Base-by-base conservation (phyloP, 2,888 invertebrate genomes). In the Drosophila formosana region DNA sequence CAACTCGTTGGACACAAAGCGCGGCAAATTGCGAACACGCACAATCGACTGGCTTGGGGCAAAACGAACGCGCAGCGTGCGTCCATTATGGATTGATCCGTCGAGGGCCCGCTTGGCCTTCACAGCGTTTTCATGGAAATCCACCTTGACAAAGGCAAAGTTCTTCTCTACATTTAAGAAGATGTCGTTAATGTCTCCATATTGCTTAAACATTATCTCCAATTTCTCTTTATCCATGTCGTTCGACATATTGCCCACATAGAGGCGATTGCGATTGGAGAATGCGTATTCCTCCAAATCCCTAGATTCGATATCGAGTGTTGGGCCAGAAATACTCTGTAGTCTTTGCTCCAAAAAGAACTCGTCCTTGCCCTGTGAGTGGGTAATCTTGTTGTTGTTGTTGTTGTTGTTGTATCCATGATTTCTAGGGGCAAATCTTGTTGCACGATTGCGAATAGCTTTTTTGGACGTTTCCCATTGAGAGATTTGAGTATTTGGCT, bases 121-220 rank as follows among this genome's bases (percentile, higher is more conserved):
- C 91, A 98, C 98, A 25, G 98, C 98, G 93, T 97, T 97, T 1
- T 95, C 94, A 90, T 97, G 95, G 88, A 96, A 98, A 91, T 92
- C 92, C 11, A 92, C 66, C 72, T 91, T 92, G 0, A 80, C 95
- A 91, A 99, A 99, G 11, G 98, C 99, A 93, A 99, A 99, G 90
- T 98, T 98, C 91, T 98, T 98, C 62, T 97, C 96, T 66, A 97
- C 96, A 91, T 98, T 98, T 11, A 98, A 93, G 91, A 98, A 99
- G 18, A 97, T 93, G 92, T 99, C 99, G 4, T 96, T 95, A 41
- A 96, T 95, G 93, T 99, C 98, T 25, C 99, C 99, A 92, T 94
- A 98, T 26, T 96, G 94, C 64, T 95, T 94, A 92, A 99, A 99
- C 91, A 99, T 91, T 68, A 95, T 95, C 55, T 95, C 95, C 61